Evolutionary conservation across 2,113 vertebrate genomes (phyloP).

Genomic region (Corythornis vintsioides): DNA sequence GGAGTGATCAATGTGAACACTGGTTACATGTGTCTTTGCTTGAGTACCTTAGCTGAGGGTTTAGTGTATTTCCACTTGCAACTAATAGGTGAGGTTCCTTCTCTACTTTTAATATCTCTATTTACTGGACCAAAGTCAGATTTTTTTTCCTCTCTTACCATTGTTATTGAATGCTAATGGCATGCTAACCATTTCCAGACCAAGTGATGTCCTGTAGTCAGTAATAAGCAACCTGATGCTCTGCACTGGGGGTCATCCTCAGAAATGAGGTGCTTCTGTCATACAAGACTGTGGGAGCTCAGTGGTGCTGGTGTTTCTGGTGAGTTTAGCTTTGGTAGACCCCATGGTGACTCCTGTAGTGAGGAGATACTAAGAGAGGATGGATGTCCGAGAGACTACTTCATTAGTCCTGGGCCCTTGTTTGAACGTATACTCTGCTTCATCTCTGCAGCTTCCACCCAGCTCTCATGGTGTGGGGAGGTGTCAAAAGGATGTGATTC

Average conservation of each 20-base stretch:
- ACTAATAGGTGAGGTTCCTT: neutral
- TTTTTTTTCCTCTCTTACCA: neutral
- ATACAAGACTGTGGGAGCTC: neutral
- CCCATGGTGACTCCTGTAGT: neutral
- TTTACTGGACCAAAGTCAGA: neutral
- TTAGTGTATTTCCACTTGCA: neutral
- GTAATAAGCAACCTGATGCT: neutral
- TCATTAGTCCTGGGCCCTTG: neutral
- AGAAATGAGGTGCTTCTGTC: neutral
- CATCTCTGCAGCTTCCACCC: neutral
- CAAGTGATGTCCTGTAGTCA: neutral
- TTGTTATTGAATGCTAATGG: neutral
- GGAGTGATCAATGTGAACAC: constrained; percentile 26
- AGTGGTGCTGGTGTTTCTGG: neutral
- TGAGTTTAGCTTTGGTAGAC: neutral
- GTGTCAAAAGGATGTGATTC: neutral
- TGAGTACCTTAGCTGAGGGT: neutral
- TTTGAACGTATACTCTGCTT: neutral
- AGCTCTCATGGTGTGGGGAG: rapidly evolving
- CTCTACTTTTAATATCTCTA: neutral
- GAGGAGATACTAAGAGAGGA: neutral
- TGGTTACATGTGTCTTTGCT: constrained; percentile 20
- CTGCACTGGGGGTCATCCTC: neutral
- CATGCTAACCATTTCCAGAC: neutral
- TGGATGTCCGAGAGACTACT: neutral